phyloP scores from a whole-genome alignment of 92 coral and sea anemone species.

The Umimayanthus kanabou region DNA sequence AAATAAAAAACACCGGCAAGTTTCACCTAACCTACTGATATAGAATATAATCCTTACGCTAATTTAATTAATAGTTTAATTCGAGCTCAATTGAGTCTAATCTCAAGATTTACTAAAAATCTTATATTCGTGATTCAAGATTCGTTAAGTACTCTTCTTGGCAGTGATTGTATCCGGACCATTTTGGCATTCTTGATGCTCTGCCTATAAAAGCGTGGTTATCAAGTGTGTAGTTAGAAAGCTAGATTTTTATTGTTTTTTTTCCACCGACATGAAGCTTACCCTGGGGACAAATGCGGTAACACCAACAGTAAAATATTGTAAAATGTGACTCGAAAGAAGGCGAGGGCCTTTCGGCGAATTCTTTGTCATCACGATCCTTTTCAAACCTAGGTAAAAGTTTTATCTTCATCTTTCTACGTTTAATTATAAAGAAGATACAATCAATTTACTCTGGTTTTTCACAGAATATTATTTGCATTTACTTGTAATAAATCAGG shows the following conservation, averaged over 20 bases:
- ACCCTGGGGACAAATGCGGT: constrained; percentile 45
- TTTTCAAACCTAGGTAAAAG: background rate
- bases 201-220: background rate
- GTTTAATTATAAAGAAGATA: background rate
- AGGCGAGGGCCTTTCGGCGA: constrained; percentile 40
- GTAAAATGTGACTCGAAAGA: constrained; percentile 13
- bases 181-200: background rate
- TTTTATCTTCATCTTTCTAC: background rate
- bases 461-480: background rate
- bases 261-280: constrained; percentile 15
- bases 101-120: constrained; percentile 1
- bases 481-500: background rate
- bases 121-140: background rate
- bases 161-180: background rate
- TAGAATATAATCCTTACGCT: background rate
- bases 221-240: constrained; percentile 3
- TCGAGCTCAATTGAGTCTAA: background rate
- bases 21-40: background rate
- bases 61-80: constrained; percentile 33
- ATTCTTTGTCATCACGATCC: constrained; percentile 16
- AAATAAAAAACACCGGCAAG: background rate
- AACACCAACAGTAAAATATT: background rate
- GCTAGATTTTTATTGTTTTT: background rate
- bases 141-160: background rate
- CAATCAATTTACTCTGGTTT: background rate